Percentiles rank a stretch among this genome's conserved stretches.
Conservation (phyloP, 2,113 vertebrate genomes). For the Ictalurus furcatus region DNA sequence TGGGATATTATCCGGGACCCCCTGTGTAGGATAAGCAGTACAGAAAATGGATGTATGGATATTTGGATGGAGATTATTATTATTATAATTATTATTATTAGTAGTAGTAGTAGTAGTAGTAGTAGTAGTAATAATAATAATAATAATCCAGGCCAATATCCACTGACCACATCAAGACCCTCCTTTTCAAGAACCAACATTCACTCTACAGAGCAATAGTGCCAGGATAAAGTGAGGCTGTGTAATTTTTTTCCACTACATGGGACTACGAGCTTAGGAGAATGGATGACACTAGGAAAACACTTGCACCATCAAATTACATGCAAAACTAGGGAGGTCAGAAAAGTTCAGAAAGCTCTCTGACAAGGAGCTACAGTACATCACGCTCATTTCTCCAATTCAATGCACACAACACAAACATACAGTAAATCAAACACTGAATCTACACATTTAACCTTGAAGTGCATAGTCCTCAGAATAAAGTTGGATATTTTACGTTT, state of each 20-base stretch:
- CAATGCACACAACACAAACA: not conserved
- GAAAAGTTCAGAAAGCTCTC: slow-evolving; percentile 68
- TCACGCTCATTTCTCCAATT: slow-evolving; percentile 52
- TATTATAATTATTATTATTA: too few relatives aligned
- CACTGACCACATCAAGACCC: not conserved
- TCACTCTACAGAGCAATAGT: not conserved
- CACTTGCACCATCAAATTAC: not conserved
- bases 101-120: not conserved
- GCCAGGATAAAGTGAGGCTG: not conserved
- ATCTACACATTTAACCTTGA: not conserved
- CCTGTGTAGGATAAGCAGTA: too few relatives aligned
- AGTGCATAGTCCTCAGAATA: not conserved
- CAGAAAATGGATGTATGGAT: too few relatives aligned
- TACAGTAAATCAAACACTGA: not conserved
- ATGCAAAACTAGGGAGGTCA: not conserved
- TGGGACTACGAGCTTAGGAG: not conserved
- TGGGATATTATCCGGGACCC: too few relatives aligned
- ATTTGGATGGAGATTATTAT: too few relatives aligned
- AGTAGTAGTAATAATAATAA: not conserved
- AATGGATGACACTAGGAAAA: not conserved
- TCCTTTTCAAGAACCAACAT: not conserved
- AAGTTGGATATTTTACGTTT: not conserved
- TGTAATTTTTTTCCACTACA: not conserved
- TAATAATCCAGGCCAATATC: not conserved
- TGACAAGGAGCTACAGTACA: slow-evolving; percentile 49